Conservation (phyloP, 2,888 invertebrate genomes). For the Melinaea marsaeus region DNA sequence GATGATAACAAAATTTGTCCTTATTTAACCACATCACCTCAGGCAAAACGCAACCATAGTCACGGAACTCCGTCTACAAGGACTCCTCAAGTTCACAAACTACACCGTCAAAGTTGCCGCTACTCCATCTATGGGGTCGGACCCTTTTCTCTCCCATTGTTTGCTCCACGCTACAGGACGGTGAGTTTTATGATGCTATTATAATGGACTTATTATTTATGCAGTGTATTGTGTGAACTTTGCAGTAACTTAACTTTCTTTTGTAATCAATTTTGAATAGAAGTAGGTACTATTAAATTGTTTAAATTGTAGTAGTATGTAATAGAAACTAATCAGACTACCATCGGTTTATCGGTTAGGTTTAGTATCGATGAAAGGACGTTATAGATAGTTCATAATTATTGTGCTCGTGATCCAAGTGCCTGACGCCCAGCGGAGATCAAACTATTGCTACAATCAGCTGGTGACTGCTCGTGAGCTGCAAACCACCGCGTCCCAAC, state of each 20-base stretch:
- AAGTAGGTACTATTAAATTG: no score
- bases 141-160: constrained; percentile 86
- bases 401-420: constrained; percentile 65
- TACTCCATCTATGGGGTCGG: constrained; percentile 92
- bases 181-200: constrained; percentile 63
- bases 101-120: constrained; percentile 90
- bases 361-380: no score
- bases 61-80: constrained; percentile 86
- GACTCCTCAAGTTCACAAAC: constrained; percentile 89
- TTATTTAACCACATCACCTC: no score
- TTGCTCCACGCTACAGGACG: constrained; percentile 90
- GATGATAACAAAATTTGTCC: no score
- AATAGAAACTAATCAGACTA: no score
- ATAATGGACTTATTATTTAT: background rate
- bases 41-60: constrained; percentile 79
- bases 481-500: constrained; percentile 90
- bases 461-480: constrained; percentile 89
- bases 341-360: no score
- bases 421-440: constrained; percentile 90
- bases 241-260: background rate
- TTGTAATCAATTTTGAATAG: background rate
- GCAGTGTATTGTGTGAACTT: background rate
- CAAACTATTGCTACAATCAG: constrained; percentile 88
- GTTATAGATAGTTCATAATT: no score
- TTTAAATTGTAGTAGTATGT: no score